Evolutionary conservation across 2,797 vertebrate species (phyloP).

Genomic region (Sebastes itinus): DNA sequence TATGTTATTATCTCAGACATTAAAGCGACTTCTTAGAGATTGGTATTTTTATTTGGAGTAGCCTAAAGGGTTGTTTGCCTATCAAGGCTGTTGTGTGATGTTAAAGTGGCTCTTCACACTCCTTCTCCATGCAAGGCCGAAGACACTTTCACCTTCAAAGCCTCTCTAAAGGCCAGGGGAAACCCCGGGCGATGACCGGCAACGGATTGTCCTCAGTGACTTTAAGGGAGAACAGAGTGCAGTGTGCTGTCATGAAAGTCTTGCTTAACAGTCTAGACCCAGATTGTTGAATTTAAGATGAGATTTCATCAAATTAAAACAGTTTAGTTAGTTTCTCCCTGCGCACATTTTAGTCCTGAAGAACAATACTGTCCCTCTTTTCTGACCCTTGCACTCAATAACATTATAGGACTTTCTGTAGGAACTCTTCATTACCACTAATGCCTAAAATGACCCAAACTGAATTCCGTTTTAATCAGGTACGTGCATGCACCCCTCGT

Average conservation of each 20-base stretch:
- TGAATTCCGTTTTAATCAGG: background rate
- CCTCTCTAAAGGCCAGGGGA: conserved; percentile 18
- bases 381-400: background rate
- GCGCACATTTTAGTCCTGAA: background rate
- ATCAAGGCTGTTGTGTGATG: background rate
- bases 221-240: background rate
- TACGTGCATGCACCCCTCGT: no score
- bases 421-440: no score
- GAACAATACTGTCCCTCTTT: background rate
- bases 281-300: background rate
- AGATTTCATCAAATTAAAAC: background rate
- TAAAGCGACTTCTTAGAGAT: background rate
- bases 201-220: background rate
- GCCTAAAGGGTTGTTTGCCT: background rate
- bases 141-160: conserved; percentile 18
- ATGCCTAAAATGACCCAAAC: background rate
- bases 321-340: background rate
- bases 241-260: background rate
- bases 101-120: conserved; percentile 12
- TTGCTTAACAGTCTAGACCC: background rate
- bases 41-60: background rate
- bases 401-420: background rate
- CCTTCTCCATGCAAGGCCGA: background rate
- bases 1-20: background rate
- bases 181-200: background rate